Evolutionary conservation across 37 sponge, comb jelly and placozoan genomes (phyloP), one percentile per base, ranked within the genome.

Genomic region (Theonella swinhoei): DNA sequence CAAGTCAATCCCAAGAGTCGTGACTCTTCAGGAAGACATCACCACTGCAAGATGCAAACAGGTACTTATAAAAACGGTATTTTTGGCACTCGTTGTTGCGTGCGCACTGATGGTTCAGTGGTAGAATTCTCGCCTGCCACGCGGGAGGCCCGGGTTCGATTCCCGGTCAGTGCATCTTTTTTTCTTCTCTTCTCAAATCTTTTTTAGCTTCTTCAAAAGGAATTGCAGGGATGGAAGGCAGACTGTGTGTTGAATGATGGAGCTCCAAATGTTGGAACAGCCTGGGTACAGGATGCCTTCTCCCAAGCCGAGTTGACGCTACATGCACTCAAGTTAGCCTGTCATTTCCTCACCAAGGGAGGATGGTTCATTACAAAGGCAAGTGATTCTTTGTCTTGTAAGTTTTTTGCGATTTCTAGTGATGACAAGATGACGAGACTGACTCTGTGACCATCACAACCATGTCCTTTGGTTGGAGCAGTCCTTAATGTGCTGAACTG

Each of bases 231-330:
- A 0, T 94, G 93, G 95, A 98, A 98, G 62, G 97, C 88, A 4
- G 95, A 98, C 83, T 92, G 95, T 62, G 88, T 98, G 54, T 89
- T 98, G 54, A 89, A 98, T 63, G 99, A 98, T 83, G 99, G 99
- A 20, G 97, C 99, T 61, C 99, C 99, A 3, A 98, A 98, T 86
- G 95, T 98, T 30, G 99, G 99, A 20, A 64, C 87, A 17, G 93
- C 97, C 1, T 98, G 99, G 99, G 83, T 90, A 32, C 97, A 98
- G 75, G 99, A 98, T 78, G 99, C 99, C 14, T 98, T 91, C 83
- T 84, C 91, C 26, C 99, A 98, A 74, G 95, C 88, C 4, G 78
- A 82, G 66, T 88, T 98, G 41, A 87, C 92, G 0, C 88, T 98
- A 38, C 83, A 83, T 31, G 99, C 99, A 23, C 80, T 98, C 61